Conservation (phyloP, 2,113 vertebrate genomes). For the Brachyhypopomus occidentalis region DNA sequence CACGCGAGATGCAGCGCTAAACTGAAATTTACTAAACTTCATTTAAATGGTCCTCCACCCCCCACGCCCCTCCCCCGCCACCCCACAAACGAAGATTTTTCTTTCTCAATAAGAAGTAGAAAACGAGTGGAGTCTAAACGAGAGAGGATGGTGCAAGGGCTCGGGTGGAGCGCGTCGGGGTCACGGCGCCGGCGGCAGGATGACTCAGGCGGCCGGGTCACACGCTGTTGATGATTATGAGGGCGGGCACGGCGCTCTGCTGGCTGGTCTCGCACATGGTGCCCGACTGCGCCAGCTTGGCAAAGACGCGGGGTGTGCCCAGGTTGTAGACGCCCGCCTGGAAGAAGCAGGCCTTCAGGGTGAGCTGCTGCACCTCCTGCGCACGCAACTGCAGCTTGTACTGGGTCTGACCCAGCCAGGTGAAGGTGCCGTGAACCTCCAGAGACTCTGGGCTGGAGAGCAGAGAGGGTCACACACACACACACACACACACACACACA, state of each 20-base stretch:
- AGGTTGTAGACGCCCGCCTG: conserved; percentile 95
- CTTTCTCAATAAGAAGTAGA: conserved; percentile 51
- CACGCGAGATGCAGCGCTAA: conserved; percentile 43
- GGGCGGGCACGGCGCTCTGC: conserved; percentile 89
- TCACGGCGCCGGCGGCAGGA: neutral
- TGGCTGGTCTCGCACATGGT: conserved; percentile 88
- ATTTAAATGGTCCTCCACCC: conserved; percentile 31
- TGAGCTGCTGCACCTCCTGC: conserved; percentile 81
- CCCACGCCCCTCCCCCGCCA: no score
- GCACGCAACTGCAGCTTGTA: conserved; percentile 87
- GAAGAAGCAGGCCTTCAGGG: conserved; percentile 89
- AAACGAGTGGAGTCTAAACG: conserved; percentile 50
- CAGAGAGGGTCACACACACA: neutral
- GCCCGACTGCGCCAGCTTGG: conserved; percentile 83
- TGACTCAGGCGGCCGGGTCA: conserved; percentile 67
- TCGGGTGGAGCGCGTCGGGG: conserved; percentile 45
- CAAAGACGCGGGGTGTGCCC: conserved; percentile 88
- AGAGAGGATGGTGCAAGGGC: neutral
- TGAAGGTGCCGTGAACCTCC: conserved; percentile 87
- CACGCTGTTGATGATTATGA: conserved; percentile 88
- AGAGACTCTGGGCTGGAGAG: conserved; percentile 80
- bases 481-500: neutral
- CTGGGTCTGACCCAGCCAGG: conserved; percentile 93
- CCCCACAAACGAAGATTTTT: conserved; percentile 36
- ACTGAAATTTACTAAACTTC: conserved; percentile 11